Evolutionary conservation across 35 echinoderm and acorn worm genomes (phyloP).

Genomic region (Lytechinus pictus): DNA sequence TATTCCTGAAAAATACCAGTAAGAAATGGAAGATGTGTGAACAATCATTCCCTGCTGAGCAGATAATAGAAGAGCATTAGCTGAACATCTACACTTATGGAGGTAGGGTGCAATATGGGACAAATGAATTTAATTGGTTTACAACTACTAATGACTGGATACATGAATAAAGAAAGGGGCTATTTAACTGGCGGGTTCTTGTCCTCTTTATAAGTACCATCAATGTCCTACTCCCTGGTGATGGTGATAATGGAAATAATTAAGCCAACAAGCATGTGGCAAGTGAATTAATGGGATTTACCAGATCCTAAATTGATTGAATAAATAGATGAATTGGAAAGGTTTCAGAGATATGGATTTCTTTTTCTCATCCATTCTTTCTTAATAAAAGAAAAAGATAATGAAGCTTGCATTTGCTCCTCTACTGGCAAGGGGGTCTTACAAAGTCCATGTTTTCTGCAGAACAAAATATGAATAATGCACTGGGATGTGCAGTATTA

Average conservation of each 20-base stretch:
- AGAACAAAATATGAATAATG: neutral
- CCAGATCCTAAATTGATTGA: too few species aligned
- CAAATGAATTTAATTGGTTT: neutral
- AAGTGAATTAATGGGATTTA: too few species aligned
- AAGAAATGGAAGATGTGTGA: neutral
- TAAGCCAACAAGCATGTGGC: too few species aligned
- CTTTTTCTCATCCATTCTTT: too few species aligned
- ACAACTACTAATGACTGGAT: neutral
- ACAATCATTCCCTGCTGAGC: neutral
- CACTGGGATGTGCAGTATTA: neutral
- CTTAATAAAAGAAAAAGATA: too few species aligned
- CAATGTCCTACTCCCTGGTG: too few species aligned
- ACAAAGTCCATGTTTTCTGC: neutral
- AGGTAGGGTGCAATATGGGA: neutral
- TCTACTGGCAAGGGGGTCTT: neutral
- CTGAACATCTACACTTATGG: neutral
- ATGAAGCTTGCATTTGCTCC: neutral
- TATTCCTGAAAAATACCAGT: neutral
- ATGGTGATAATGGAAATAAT: too few species aligned
- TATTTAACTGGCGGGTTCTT: too few species aligned
- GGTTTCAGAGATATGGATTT: too few species aligned
- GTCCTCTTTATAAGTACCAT: too few species aligned
- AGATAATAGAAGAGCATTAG: neutral
- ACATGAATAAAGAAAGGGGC: neutral
- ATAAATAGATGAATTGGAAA: too few species aligned